A percentile compares a stretch with the other conserved stretches of the same genome.
Evolutionary conservation across 1,140 invertebrate species (phyloP).

Genomic region (Drosophila nikananu): DNA sequence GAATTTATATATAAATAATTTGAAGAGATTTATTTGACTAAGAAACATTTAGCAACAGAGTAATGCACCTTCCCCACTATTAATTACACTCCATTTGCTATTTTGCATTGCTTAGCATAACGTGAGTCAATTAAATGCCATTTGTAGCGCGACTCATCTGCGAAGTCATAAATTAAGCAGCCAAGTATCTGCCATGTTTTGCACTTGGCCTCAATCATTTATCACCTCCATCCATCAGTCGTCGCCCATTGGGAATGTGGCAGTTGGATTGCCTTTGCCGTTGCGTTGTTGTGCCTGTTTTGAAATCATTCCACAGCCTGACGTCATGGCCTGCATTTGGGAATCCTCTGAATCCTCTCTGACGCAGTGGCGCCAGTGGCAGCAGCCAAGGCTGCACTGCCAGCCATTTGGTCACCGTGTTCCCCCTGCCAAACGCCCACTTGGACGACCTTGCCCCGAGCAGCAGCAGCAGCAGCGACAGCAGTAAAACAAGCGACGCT

Average conservation of each 20-base stretch:
- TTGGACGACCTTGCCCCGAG: conserved; percentile 59
- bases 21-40: too few relatives aligned
- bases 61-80: not conserved
- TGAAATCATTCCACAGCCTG: conserved; percentile 18
- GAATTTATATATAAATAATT: not conserved
- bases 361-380: conserved; percentile 44
- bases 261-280: conserved; percentile 23
- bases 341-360: conserved; percentile 34
- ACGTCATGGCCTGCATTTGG: conserved; percentile 54
- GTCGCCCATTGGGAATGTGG: conserved; percentile 35
- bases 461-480: conserved; percentile 2
- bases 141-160: conserved; percentile 49
- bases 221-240: conserved; percentile 43
- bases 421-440: conserved; percentile 24
- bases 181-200: conserved; percentile 18
- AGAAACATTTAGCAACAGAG: not conserved
- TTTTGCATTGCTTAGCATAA: conserved; percentile 45
- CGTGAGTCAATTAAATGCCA: conserved; percentile 62
- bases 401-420: conserved; percentile 60
- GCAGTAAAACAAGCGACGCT: conserved; percentile 29
- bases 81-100: not conserved
- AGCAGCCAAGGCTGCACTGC: conserved; percentile 49
- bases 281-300: conserved; percentile 6
- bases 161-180: conserved; percentile 47
- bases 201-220: conserved; percentile 58